Evolutionary conservation across 2,888 invertebrate species (phyloP).

Genomic region (Synergus laeviventris): DNA sequence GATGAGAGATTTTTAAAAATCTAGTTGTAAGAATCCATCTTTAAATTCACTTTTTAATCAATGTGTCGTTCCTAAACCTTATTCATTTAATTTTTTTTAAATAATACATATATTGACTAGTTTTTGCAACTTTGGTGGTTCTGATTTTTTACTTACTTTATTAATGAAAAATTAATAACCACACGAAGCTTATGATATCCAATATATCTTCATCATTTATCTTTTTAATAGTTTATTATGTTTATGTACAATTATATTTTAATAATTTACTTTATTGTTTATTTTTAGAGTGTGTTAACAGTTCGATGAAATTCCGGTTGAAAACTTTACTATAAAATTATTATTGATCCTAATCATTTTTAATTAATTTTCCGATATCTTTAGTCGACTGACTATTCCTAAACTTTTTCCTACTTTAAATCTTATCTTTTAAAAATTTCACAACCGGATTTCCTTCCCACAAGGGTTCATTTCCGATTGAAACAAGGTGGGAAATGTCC

Average conservation of each 20-base stretch:
- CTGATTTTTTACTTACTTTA: neutral
- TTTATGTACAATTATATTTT: conserved; percentile 22
- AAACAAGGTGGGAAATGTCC: neutral
- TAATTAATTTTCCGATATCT: neutral
- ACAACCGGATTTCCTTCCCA: neutral
- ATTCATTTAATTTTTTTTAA: neutral
- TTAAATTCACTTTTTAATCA: neutral
- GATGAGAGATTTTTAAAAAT: neutral
- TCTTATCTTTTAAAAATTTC: neutral
- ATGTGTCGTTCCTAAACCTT: neutral
- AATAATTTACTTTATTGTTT: conserved; percentile 3
- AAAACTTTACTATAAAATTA: neutral
- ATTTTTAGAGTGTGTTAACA: neutral
- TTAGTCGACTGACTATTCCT: neutral
- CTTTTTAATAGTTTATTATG: neutral
- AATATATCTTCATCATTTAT: neutral
- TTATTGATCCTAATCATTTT: neutral
- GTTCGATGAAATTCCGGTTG: neutral
- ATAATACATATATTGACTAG: neutral
- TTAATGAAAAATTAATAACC: conserved; percentile 3
- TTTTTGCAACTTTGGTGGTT: neutral
- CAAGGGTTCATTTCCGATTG: neutral
- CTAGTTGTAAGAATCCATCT: neutral
- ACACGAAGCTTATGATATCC: neutral
- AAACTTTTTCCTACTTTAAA: neutral